Evolutionary conservation across 2,113 vertebrate species (phyloP), one percentile per base, ranked within the genome.

Genomic region (Numida meleagris): DNA sequence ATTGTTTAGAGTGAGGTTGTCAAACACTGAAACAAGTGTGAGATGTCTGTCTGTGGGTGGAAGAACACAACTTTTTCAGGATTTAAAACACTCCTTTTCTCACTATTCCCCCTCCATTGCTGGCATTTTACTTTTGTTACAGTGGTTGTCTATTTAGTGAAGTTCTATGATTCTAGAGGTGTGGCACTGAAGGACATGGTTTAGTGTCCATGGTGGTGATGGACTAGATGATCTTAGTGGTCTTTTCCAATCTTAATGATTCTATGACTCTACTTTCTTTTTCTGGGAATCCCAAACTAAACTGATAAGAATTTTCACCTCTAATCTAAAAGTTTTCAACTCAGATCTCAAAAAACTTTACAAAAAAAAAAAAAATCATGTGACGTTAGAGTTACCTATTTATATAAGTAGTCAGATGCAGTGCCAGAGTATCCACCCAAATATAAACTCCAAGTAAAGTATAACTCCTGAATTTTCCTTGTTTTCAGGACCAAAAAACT

Each of bases 291-390:
- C 9, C 6, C 33, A 67, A 72, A 36, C 12, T 68, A 17, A 58
- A 10, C 10, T 86, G 0, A 0, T 17, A 75, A 42, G 5, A 2
- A 4, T 33, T 72, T 86, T 55, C 29, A 85, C 11, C 4, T 51
- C 14, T 68, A 31, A 53, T 73, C 84, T 50, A 59, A 57, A 21
- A 14, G 61, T 36, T 66, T 91, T 57, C 29, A 81, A 10, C 3
- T 53, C 12, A 67, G 25, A 59, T 77, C 79, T 80, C 14, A 50
- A 51, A n/a, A 74, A 51, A 17, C 59, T 21, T 63, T 81, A n/a
- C 3, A 16, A 20, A 83, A 83, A 16, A 36, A 59, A 89, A 43
- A 34, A 68, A 86, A 90, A 63, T 57, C 5, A 4, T 40, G 12
- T 23, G 19, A 82, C 2, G 25, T 34, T 55, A 62, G 2, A 85